Evolutionary conservation across 1,140 invertebrate genomes (phyloP), one percentile per base, ranked within the genome.

Genomic region (Drosophila oshimai): DNA sequence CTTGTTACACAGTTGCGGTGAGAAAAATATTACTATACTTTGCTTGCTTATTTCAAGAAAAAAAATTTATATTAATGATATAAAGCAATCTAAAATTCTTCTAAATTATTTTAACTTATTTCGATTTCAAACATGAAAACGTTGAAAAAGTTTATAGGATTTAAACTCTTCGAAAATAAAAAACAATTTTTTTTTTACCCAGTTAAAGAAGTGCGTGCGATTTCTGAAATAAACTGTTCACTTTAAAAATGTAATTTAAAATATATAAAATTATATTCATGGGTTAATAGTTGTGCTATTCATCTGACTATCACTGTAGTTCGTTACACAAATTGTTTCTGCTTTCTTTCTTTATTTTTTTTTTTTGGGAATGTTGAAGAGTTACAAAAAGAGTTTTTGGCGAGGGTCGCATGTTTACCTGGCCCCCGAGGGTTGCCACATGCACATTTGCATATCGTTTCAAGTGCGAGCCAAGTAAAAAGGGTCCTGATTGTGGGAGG

Each of bases 371-470:
- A 60, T 12, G 54, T 44, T 41, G 58, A 50, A 22, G 45, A 49
- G 34, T 41, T 41, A 33, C 44, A 31, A 64, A 39, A 62, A 62
- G 45, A 65, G 58, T 60, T 60, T 54, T 62, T 42, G 58, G 58
- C 37, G 54, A 29, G 58, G 58, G 45, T 57, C 53, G 65, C 51
- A 60, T 70, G 68, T 51, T 71, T 71, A 71, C 65, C 53, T 46
- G 58, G 26, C 46, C 45, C 47, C 45, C 34, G 29, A 47, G 39
- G 62, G 46, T 68, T 60, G 72, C 53, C 62, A 70, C 73, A 80
- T 74, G 84, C 81, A 76, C 77, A 87, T 87, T 87, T 87, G 83
- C 81, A 87, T 87, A 87, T 86, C 80, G 81, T 74, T 83, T 83
- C 45, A 51, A 72, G 62, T 67, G 67, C 51, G 34, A 58, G 26